Conservation (phyloP, 2,888 invertebrate genomes). For the Drosophila histrio region DNA sequence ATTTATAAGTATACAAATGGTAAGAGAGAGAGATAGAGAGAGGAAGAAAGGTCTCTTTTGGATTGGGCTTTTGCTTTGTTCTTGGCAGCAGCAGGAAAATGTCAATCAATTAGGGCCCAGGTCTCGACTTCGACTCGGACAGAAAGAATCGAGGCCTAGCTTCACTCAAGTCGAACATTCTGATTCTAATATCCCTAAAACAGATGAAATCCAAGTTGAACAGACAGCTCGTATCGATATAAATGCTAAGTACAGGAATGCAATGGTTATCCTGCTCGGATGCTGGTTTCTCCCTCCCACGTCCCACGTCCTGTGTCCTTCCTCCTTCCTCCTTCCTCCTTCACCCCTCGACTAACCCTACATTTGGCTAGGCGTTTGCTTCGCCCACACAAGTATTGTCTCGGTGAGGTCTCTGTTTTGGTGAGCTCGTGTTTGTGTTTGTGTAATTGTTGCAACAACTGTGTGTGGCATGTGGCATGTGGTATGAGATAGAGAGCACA, state of each 20-base stretch:
- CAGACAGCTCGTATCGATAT: background rate
- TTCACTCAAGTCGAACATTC: background rate
- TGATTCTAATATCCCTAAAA: background rate
- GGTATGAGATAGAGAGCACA: background rate
- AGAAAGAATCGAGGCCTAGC: background rate
- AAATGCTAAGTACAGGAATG: background rate
- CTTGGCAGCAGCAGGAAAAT: constrained; percentile 68
- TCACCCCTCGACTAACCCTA: background rate
- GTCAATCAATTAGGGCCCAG: constrained; percentile 75
- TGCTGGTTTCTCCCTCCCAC: background rate
- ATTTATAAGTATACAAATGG: background rate
- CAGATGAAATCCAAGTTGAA: background rate
- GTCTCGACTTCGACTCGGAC: background rate
- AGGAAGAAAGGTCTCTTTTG: background rate
- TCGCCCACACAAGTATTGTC: constrained; percentile 39
- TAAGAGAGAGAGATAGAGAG: background rate
- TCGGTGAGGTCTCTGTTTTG: constrained; percentile 45
- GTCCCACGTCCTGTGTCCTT: background rate
- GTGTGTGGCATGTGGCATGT: constrained; percentile 35
- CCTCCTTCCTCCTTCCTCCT: background rate
- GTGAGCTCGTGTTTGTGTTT: constrained; percentile 59
- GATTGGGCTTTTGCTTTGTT: constrained; percentile 22
- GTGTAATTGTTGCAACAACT: constrained; percentile 77
- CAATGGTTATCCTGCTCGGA: no score
- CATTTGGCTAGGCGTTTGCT: constrained; percentile 8